phyloP scores from a whole-genome alignment of 2,888 invertebrate species.

The Didymodactylos carnosus region DNA sequence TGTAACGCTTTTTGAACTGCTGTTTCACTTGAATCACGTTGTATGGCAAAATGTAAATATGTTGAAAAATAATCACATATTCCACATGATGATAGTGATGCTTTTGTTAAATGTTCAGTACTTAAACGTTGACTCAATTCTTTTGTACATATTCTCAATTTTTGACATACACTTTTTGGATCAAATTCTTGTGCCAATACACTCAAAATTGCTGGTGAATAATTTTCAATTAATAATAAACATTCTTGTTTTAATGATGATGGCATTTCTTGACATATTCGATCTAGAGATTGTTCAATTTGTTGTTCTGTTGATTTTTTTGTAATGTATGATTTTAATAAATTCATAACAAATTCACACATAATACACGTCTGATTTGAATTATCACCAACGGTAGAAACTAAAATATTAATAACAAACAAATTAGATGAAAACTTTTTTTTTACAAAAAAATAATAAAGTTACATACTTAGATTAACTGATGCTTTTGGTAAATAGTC shows the following conservation, averaged over 20 bases:
- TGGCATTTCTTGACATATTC: neutral
- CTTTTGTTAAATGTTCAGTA: neutral
- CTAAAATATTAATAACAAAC: too few species aligned
- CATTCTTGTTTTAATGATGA: neutral
- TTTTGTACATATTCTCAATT: neutral
- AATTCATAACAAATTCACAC: conserved; percentile 7
- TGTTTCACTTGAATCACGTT: neutral
- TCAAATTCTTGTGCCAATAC: neutral
- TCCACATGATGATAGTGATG: neutral
- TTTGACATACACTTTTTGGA: neutral
- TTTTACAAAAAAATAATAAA: too few species aligned
- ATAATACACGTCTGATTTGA: neutral
- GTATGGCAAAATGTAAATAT: neutral
- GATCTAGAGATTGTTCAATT: neutral
- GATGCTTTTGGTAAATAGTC: too few species aligned
- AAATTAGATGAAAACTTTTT: too few species aligned
- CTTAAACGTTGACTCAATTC: neutral
- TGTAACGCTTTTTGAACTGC: neutral
- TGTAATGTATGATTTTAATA: conserved; percentile 2
- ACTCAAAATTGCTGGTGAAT: neutral
- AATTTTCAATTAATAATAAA: neutral
- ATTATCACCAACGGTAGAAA: too few species aligned
- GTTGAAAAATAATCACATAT: neutral
- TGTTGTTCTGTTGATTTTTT: neutral
- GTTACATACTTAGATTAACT: too few species aligned